phyloP scores from a whole-genome alignment of 2,113 vertebrate species.

The Cyanoderma ruficeps region DNA sequence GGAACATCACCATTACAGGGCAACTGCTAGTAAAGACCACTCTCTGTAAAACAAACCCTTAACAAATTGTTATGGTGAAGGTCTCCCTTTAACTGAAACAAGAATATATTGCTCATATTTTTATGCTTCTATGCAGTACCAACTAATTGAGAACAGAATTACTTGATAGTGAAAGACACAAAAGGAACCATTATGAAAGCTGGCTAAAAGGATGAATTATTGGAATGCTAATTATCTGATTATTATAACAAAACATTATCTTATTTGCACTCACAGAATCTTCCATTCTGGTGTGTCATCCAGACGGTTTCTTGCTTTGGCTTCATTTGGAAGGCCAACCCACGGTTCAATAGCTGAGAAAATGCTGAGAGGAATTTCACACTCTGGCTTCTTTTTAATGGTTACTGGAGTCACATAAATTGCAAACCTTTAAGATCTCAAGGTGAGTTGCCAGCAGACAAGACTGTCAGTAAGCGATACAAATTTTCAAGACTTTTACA shows the following conservation, averaged over 20 bases:
- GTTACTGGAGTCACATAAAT: neutral
- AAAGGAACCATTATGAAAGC: neutral
- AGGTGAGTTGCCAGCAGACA: neutral
- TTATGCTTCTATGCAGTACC: neutral
- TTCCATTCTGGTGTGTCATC: neutral
- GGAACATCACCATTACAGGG: neutral
- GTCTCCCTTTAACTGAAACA: neutral
- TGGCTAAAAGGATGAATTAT: neutral
- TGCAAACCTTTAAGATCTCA: neutral
- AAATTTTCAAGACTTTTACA: neutral
- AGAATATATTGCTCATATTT: neutral
- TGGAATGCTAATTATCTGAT: neutral
- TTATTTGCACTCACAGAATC: neutral
- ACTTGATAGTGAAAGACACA: neutral
- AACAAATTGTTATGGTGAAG: neutral
- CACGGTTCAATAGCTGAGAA: neutral
- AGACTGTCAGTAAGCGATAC: neutral
- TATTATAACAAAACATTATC: neutral
- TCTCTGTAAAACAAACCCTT: neutral
- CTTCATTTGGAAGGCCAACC: neutral
- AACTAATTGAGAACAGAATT: neutral
- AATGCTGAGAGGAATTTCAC: neutral
- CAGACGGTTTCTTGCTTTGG: neutral
- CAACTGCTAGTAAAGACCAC: neutral
- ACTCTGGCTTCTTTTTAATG: neutral